A percentile compares a stretch with the other conserved stretches of the same genome.
phyloP scores from a whole-genome alignment of 1,140 invertebrate genomes.

The Galendromus occidentalis region DNA sequence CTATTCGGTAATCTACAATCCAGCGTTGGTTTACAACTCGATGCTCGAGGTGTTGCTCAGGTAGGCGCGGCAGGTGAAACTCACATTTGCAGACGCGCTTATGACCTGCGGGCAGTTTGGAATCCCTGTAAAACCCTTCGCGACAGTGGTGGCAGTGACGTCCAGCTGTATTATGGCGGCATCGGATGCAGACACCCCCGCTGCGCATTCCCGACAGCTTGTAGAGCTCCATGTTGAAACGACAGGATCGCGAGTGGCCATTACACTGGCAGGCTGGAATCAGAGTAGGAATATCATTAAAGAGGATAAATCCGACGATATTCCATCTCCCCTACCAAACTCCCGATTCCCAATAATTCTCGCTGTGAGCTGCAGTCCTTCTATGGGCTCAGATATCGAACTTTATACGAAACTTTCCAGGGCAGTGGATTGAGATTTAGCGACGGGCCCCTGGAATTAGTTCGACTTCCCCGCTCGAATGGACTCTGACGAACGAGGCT shows the following conservation, averaged over 20 bases:
- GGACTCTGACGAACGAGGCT: too few relatives aligned
- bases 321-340: too few relatives aligned
- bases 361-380: too few relatives aligned
- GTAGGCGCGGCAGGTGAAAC: slow-evolving; percentile 26
- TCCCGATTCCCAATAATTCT: too few relatives aligned
- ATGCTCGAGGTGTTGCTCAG: background rate
- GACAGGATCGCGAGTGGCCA: slow-evolving; percentile 77
- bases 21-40: background rate
- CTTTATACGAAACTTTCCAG: too few relatives aligned
- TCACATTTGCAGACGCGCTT: slow-evolving; percentile 93
- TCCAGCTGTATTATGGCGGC: slow-evolving; percentile 90
- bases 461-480: too few relatives aligned
- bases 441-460: too few relatives aligned
- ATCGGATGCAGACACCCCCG: slow-evolving; percentile 79
- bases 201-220: slow-evolving; percentile 80
- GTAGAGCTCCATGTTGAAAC: slow-evolving; percentile 98
- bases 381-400: too few relatives aligned
- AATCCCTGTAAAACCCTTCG: slow-evolving; percentile 87
- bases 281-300: too few relatives aligned
- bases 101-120: slow-evolving; percentile 74
- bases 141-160: slow-evolving; percentile 93
- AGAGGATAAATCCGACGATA: too few relatives aligned
- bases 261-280: slow-evolving; percentile 94
- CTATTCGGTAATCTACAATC: background rate
- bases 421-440: too few relatives aligned